These are phyloP conservation scores for Acrocephalus scirpaceus DNA, from an alignment of 2,797 vertebrate species.

Conservation along the genomic window DNA sequence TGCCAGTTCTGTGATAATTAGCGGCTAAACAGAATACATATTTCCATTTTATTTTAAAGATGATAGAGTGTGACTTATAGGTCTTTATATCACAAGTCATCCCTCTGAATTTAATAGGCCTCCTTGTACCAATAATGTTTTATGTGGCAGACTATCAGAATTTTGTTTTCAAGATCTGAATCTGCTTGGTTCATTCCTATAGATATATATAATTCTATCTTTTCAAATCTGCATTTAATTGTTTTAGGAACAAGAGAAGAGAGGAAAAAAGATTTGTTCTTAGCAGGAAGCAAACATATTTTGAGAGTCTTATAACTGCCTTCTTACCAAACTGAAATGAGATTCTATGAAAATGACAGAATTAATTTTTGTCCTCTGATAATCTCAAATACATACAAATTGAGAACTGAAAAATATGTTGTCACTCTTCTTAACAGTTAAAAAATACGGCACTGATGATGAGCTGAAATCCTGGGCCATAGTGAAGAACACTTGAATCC, in stretches of 20 bases:
- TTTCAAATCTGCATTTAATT: not conserved
- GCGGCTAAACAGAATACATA: not conserved
- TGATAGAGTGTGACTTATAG: not conserved
- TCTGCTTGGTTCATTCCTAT: not conserved
- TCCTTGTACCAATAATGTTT: not conserved
- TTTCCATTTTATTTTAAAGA: not conserved
- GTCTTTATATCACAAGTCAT: not conserved
- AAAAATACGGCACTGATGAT: not conserved
- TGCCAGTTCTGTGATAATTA: not conserved
- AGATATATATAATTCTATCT: not conserved
- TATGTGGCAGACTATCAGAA: not conserved
- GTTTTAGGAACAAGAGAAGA: not conserved
- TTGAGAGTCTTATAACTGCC: not conserved
- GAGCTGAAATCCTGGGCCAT: not conserved
- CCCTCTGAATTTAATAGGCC: not conserved
- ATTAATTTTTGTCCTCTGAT: not conserved
- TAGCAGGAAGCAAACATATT: not conserved
- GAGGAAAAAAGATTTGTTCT: not conserved
- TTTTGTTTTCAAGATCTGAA: not conserved
- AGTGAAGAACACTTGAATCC: not conserved
- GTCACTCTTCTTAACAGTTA: not conserved
- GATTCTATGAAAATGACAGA: not conserved
- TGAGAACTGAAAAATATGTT: not conserved
- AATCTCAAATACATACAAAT: constrained; percentile 1
- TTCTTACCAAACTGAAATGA: not conserved